These are phyloP conservation scores for Cephalopachus bancanus DNA, from an alignment of 2,797 vertebrate species.

Conservation along the genomic window DNA sequence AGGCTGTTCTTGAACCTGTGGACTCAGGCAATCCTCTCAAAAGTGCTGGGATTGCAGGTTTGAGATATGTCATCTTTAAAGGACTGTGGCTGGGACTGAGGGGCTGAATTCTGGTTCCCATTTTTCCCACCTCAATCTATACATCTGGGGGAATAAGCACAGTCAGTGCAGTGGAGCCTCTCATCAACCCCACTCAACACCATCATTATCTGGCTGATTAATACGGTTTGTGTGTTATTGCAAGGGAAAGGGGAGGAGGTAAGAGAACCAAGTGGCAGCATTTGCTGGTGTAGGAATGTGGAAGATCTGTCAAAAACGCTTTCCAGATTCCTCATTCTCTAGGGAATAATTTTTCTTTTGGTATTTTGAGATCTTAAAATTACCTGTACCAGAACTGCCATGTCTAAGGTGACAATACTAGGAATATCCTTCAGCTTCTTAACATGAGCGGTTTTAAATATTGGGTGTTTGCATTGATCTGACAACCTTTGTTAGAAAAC, in stretches of 20 bases:
- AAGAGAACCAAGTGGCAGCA: conserved; percentile 51
- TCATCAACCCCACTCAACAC: conserved; percentile 71
- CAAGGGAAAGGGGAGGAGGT: conserved; percentile 9
- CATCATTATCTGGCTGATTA: conserved; percentile 55
- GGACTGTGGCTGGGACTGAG: not conserved
- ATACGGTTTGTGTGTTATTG: conserved; percentile 36
- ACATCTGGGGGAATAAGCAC: not conserved
- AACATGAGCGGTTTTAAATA: conserved; percentile 74
- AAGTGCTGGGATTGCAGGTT: too few relatives aligned
- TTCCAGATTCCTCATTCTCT: conserved; percentile 73
- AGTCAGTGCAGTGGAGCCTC: not conserved
- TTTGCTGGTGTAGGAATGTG: conserved; percentile 57
- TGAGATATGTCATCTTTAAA: not conserved
- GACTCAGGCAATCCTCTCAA: too few relatives aligned
- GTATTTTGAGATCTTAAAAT: conserved; percentile 73
- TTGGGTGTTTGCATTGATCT: conserved; percentile 14
- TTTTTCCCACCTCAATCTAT: conserved; percentile 66
- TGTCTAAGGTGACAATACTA: conserved; percentile 73
- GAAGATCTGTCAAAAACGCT: conserved; percentile 78
- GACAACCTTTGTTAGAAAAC: not conserved
- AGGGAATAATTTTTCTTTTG: conserved; percentile 73
- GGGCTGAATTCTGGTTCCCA: conserved; percentile 55
- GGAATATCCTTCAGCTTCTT: conserved; percentile 72
- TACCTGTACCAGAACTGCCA: conserved; percentile 53
- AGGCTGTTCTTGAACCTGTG: too few relatives aligned